Evolutionary conservation across 2,888 invertebrate genomes (phyloP).

Genomic region (Panopea generosa): DNA sequence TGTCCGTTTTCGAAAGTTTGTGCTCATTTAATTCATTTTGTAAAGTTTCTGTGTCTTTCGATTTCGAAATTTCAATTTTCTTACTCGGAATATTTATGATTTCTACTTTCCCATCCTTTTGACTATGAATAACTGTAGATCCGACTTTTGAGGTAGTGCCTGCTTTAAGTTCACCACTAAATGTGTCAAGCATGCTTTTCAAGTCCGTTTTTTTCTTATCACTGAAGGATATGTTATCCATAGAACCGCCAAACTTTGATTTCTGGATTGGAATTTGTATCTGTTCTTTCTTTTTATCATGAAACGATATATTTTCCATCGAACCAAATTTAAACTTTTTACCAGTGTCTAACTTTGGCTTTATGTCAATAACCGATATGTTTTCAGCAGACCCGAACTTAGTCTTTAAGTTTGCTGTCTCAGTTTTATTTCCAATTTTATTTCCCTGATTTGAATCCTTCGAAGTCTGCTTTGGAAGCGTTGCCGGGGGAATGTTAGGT

Average conservation of each 20-base stretch:
- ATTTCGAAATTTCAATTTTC: constrained; percentile 1
- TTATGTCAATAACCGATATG: constrained; percentile 13
- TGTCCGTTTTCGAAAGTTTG: constrained; percentile 3
- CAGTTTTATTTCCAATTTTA: background rate
- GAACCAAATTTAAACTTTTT: constrained; percentile 57
- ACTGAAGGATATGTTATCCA: constrained; percentile 12
- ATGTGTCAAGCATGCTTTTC: constrained; percentile 43
- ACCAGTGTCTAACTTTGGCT: background rate
- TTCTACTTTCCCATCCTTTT: constrained; percentile 39
- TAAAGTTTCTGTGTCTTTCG: constrained; percentile 20
- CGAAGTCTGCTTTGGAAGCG: background rate
- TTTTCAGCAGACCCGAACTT: constrained; percentile 48
- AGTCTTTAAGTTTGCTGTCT: constrained; percentile 13
- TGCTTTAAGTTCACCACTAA: constrained; percentile 40
- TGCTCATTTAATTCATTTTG: constrained; percentile 28
- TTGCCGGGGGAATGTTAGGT: background rate
- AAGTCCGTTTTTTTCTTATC: background rate
- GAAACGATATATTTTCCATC: constrained; percentile 52
- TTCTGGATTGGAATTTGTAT: constrained; percentile 33
- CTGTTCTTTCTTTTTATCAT: constrained; percentile 41
- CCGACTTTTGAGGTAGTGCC: constrained; percentile 42
- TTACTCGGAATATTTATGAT: constrained; percentile 24
- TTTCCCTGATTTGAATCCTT: constrained; percentile 2
- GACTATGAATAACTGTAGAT: constrained; percentile 47
- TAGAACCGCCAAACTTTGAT: constrained; percentile 35